These are phyloP conservation scores for Grantiella picta DNA, from an alignment of 2,113 vertebrate genomes.

Conservation along the genomic window DNA sequence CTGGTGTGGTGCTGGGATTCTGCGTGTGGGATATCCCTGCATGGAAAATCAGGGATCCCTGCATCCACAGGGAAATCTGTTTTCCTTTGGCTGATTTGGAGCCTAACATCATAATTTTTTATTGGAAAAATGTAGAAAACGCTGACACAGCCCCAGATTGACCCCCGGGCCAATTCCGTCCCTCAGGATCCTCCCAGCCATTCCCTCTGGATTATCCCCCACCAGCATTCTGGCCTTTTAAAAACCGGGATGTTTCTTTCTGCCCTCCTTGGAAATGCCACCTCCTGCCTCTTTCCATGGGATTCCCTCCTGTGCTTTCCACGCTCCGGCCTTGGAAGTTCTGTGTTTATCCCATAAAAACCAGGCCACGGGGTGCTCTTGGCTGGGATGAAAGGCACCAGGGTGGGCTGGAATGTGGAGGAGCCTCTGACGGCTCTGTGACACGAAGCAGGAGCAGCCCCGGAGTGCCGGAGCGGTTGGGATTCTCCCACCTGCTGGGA, in stretches of 20 bases:
- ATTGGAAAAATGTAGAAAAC: rapidly evolving
- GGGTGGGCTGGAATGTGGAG: neutral
- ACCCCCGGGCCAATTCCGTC: rapidly evolving
- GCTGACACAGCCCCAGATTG: rapidly evolving
- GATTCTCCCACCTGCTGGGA: neutral
- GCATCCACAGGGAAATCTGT: rapidly evolving
- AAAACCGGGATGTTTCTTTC: rapidly evolving
- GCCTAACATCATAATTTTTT: rapidly evolving
- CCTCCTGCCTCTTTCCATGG: neutral
- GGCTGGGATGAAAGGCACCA: neutral
- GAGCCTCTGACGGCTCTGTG: neutral
- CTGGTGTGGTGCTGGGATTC: neutral
- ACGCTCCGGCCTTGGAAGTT: rapidly evolving
- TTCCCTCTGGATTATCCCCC: neutral
- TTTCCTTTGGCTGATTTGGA: neutral
- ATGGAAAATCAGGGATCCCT: neutral
- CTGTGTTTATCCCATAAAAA: neutral
- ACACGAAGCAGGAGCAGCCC: neutral
- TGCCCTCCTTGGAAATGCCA: neutral
- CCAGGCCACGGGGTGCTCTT: rapidly evolving
- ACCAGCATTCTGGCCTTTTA: neutral
- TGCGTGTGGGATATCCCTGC: neutral
- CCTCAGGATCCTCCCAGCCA: neutral
- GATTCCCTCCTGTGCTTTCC: neutral
- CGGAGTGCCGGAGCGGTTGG: neutral